Evolutionary conservation across 2,888 invertebrate species (phyloP), one percentile per base, ranked within the genome.

Genomic region (Pseudococcus longispinus): DNA sequence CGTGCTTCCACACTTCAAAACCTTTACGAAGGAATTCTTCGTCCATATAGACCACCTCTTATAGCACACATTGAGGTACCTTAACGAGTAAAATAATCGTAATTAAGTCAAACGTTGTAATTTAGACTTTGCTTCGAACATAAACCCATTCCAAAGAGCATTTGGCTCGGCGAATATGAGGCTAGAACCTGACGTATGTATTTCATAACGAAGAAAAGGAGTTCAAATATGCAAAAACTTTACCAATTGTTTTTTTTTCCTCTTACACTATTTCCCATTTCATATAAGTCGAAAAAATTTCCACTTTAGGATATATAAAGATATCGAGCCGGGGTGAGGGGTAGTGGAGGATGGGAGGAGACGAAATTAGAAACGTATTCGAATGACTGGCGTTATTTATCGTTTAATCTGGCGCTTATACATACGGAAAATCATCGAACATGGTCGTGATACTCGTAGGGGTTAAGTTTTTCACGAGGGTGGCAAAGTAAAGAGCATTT

Each of bases 301-400:
- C 60, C 60, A 23, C 60, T 60, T 60, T 23, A 11, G 60, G 23
- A 18, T 18, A 9, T 37, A 37, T 2, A 70, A 26, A 70, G 18
- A 70, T 29, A 70, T 3, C 3, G 37, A 37, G 0, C 0, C 3
- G 70, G 23, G 20, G 8, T 23, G 60, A 1, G 70, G 15, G 70
- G 18, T 4, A n/a, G n/a, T n/a, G n/a, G n/a, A n/a, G n/a, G 8
- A 37, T 37, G 37, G 37, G 37, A 37, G 37, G 37, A 37, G 37
- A 37, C 20, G 77, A 80, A 80, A 80, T 80, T 80, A 86, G 46
- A 80, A 86, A 80, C 51, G 77, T 86, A 80, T 86, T 23, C 77
- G 46, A 86, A 85, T 85, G 85, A 80, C 86, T 77, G 29, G 29
- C 23, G 86, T 86, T 86, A 86, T 86, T 86, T 86, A 86, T 86